Evolutionary conservation across 2,113 vertebrate species (phyloP).

Genomic region (Erinaceus europaeus): DNA sequence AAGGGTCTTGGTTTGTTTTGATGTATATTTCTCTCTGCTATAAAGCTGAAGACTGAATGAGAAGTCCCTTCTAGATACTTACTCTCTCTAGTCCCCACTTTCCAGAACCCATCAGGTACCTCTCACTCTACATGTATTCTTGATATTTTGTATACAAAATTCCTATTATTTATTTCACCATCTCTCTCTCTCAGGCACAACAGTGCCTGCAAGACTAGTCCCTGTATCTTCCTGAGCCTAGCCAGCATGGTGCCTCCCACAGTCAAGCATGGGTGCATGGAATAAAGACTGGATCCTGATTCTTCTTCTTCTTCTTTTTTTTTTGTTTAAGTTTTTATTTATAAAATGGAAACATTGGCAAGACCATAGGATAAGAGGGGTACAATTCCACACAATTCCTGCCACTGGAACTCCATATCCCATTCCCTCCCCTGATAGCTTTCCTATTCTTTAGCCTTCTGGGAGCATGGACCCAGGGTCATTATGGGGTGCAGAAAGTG

Average conservation of each 20-base stretch:
- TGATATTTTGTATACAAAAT: neutral
- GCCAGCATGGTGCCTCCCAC: neutral
- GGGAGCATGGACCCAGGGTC: too few relatives aligned
- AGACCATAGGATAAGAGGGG: too few relatives aligned
- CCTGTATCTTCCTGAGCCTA: neutral
- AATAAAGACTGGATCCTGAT: neutral
- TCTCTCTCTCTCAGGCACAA: neutral
- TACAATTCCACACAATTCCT: too few relatives aligned
- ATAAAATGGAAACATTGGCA: too few relatives aligned
- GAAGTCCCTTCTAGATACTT: neutral
- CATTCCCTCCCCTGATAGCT: too few relatives aligned
- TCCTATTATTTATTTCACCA: neutral
- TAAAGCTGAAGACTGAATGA: neutral
- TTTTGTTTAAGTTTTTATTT: too few relatives aligned
- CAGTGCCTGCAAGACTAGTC: neutral
- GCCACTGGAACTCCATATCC: too few relatives aligned
- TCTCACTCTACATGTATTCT: too few relatives aligned
- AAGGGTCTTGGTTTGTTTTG: neutral
- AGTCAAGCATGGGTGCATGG: neutral
- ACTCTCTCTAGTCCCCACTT: neutral
- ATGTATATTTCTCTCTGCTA: neutral
- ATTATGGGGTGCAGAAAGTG: too few relatives aligned
- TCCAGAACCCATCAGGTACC: neutral
- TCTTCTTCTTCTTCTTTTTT: too few relatives aligned
- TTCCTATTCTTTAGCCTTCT: too few relatives aligned